Base-by-base conservation (phyloP, 2,888 invertebrate species). In the Erpobdella octoculata region DNA sequence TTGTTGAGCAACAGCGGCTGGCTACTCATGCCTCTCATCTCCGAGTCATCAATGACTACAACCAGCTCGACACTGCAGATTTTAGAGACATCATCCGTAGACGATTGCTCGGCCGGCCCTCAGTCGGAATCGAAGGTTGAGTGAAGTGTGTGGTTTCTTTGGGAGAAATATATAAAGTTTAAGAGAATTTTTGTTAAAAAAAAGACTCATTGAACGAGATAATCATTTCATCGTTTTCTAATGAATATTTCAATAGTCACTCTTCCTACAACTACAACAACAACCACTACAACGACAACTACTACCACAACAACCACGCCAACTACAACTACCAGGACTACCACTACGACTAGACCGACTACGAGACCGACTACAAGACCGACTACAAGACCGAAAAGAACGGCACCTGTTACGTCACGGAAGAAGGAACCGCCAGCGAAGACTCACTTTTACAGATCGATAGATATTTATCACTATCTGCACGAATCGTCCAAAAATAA, bases 1-100 rank as follows among this genome's bases (percentile, higher is more conserved):
- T 68, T 53, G 21, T 73, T 28, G 68, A 69, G 62, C 41, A 53
- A 18, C 68, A 74, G 62, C 70, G 73, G 35, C 21, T 53, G 28
- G 53, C 53, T 53, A 53, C 21, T 28, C 28, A 53, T 28, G 21
- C 53, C 53, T 25, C 21, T 8, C 53, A 53, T 53, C 53, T 53
- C 53, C 28, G 21, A 21, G 28, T 53, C n/a, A 8, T 9, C 8
- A 21, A 21, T n/a, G 53, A 53, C 4, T 53, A 25, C 53, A n/a
- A 6, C 28, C 12, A 28, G 6, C 28, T 53, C 21, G 28, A 28
- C 8, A 53, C 21, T 28, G 21, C 53, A 25, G 53, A 21, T 9
- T 25, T 28, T 21, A 53, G 53, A 15, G 53, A 53, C 21, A 53
- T 53, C 21, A 8, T 53, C 21, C 21, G 53, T 8, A 53, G 53